Evolutionary conservation across 2,888 invertebrate species (phyloP).

Genomic region (Sinhomidia bicolor): DNA sequence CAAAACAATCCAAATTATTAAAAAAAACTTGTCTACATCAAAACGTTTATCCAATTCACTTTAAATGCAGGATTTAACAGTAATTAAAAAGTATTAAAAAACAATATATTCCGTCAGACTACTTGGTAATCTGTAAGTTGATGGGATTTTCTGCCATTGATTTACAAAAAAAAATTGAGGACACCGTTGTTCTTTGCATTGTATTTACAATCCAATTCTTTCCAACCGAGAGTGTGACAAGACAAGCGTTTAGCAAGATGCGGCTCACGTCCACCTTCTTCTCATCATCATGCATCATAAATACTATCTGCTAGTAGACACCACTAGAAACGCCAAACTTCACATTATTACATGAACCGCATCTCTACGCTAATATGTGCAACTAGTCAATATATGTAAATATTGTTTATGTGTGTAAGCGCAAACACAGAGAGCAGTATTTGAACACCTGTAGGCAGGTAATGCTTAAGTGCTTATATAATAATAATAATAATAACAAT

Average conservation of each 20-base stretch:
- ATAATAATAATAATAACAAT: constrained; percentile 1
- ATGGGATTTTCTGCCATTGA: constrained; percentile 9
- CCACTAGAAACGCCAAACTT: neutral
- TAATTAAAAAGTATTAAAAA: no score
- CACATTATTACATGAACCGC: neutral
- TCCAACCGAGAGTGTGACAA: constrained; percentile 4
- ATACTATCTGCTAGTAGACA: neutral
- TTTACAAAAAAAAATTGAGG: constrained; percentile 31
- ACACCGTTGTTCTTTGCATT: neutral
- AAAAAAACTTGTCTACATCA: no score
- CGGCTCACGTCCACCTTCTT: constrained; percentile 17
- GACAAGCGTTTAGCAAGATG: constrained; percentile 36
- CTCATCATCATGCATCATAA: neutral
- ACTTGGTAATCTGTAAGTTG: no score
- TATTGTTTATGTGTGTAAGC: neutral
- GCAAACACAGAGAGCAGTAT: neutral
- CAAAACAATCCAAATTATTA: no score
- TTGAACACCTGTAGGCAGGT: neutral
- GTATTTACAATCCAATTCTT: constrained; percentile 25
- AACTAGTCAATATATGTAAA: neutral
- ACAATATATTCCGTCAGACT: no score
- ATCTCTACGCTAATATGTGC: neutral
- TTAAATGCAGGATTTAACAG: no score
- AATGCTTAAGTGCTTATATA: neutral
- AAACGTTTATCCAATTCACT: no score